phyloP scores from a whole-genome alignment of 2,888 invertebrate genomes.

The Papilio demoleus region DNA sequence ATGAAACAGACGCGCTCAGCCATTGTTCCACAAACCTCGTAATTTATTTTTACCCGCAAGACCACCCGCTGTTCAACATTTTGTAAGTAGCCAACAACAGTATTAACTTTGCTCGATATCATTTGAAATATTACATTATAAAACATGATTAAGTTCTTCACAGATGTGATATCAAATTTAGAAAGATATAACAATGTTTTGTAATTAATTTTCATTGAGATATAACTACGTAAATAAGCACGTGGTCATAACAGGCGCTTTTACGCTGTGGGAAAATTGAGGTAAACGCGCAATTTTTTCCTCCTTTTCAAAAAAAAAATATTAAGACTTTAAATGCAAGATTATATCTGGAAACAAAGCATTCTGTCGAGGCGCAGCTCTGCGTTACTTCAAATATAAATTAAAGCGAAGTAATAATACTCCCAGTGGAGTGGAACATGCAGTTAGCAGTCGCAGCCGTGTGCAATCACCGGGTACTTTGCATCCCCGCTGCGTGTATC shows the following conservation, averaged over 20 bases:
- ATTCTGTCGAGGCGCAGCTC: conserved; percentile 3
- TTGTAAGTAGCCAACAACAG: conserved; percentile 19
- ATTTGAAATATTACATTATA: conserved; percentile 6
- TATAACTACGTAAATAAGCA: not conserved
- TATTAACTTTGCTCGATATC: conserved; percentile 11
- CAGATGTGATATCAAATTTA: not conserved
- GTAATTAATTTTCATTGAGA: not conserved
- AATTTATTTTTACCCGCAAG: conserved; percentile 28
- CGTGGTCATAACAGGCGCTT: not conserved
- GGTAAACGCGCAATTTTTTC: not conserved
- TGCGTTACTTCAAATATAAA: conserved; percentile 46
- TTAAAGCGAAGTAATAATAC: conserved; percentile 48
- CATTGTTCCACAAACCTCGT: conserved; percentile 40
- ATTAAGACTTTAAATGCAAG: not conserved
- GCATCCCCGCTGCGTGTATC: conserved; percentile 49
- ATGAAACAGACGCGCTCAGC: conserved; percentile 33
- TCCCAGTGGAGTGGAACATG: conserved; percentile 43
- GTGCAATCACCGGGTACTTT: conserved; percentile 55
- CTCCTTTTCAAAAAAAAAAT: not conserved
- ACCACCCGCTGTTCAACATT: conserved; percentile 23
- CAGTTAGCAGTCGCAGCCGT: conserved; percentile 47
- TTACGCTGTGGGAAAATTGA: not conserved
- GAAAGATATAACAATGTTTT: too few species aligned
- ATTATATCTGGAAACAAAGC: conserved; percentile 31
- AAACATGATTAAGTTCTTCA: not conserved